A percentile compares a stretch with the other conserved stretches of the same genome.
Conservation (phyloP, 2,113 vertebrate species). For the Cephalopterus ornatus region DNA sequence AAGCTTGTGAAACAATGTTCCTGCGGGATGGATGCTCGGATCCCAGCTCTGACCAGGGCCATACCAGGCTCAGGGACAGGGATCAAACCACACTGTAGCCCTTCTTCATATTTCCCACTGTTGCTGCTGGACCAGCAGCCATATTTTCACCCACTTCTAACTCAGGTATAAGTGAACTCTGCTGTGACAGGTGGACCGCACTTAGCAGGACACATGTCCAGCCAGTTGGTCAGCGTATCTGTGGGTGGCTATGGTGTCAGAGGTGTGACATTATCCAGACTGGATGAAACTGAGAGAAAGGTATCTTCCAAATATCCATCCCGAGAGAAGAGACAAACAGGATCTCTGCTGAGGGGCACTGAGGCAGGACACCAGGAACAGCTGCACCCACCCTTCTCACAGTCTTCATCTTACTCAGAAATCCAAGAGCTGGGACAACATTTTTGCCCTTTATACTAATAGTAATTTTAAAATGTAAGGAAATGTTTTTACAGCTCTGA, state of each 20-base stretch:
- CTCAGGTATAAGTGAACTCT: background rate
- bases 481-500: background rate
- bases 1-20: background rate
- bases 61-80: background rate
- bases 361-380: background rate
- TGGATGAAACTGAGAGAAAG: background rate
- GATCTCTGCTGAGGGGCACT: background rate
- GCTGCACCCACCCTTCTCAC: background rate
- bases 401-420: background rate
- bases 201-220: rapidly evolving
- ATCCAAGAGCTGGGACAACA: background rate
- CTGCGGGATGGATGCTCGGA: background rate
- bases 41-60: background rate
- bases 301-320: background rate
- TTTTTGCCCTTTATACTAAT: background rate
- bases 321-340: background rate
- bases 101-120: background rate
- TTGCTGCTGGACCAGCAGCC: background rate
- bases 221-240: background rate
- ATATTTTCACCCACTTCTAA: background rate
- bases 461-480: background rate
- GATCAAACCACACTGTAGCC: background rate
- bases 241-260: background rate
- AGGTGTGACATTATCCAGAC: background rate
- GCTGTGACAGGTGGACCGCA: background rate